Conservation (phyloP, 2,797 vertebrate species). For the Chelon auratus region DNA sequence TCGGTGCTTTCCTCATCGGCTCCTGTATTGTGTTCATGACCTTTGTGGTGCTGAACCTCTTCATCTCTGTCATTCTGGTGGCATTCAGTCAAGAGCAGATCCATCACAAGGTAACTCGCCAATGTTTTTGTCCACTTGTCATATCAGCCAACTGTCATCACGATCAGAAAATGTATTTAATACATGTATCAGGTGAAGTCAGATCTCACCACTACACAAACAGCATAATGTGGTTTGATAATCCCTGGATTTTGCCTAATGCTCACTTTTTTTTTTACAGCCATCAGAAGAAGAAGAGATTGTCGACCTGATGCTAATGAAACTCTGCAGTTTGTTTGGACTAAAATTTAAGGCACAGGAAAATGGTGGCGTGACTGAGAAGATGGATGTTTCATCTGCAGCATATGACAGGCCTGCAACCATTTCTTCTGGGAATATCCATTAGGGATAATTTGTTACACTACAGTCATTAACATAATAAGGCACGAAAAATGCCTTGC, state of each 20-base stretch:
- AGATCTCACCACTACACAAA: background rate
- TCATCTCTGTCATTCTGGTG: conserved; percentile 96
- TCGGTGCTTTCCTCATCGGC: conserved; percentile 94
- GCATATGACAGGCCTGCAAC: conserved; percentile 44
- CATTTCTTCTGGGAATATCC: conserved; percentile 44
- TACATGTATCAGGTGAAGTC: background rate
- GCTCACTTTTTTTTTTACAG: conserved; percentile 75
- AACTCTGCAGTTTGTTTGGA: conserved; percentile 91
- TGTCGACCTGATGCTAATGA: conserved; percentile 91
- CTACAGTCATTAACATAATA: background rate
- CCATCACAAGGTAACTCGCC: conserved; percentile 86
- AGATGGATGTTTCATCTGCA: conserved; percentile 21
- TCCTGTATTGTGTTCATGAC: conserved; percentile 98
- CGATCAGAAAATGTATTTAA: background rate
- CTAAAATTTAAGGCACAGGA: conserved; percentile 86
- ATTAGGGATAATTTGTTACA: conserved; percentile 28
- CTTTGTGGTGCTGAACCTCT: conserved; percentile 96
- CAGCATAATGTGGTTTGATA: background rate
- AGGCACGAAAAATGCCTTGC: conserved; percentile 12
- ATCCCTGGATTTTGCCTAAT: conserved; percentile 6
- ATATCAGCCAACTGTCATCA: background rate
- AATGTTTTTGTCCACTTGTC: background rate
- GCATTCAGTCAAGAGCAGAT: conserved; percentile 95
- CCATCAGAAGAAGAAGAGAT: conserved; percentile 95
- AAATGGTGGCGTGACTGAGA: conserved; percentile 23